Conservation (phyloP, 2,797 vertebrate genomes). For the Siniperca obscura region DNA sequence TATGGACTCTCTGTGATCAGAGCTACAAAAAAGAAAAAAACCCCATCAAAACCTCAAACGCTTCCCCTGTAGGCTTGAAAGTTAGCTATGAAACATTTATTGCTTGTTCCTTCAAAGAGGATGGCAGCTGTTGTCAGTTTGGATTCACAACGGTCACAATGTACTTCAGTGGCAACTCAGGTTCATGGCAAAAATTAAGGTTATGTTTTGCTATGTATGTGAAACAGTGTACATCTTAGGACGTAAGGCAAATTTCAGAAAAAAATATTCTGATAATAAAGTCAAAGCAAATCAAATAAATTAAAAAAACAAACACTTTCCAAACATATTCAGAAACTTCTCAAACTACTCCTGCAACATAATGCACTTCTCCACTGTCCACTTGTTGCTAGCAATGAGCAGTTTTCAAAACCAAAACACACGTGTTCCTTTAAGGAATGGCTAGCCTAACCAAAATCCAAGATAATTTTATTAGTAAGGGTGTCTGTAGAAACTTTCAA, state of each 20-base stretch:
- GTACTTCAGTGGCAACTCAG: neutral
- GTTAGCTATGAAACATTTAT: neutral
- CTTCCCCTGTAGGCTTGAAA: neutral
- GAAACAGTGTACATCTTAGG: no score
- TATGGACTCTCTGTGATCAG: neutral
- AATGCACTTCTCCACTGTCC: neutral
- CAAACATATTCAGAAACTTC: neutral
- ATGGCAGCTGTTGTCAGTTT: constrained; percentile 9
- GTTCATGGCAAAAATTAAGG: neutral
- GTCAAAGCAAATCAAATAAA: neutral
- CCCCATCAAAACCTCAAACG: neutral
- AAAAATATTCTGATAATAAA: no score
- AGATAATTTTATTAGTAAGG: neutral
- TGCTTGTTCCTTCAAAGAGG: neutral
- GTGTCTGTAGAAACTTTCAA: neutral
- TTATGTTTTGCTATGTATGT: no score
- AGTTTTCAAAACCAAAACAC: neutral
- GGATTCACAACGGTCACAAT: constrained; percentile 9
- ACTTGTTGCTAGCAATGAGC: neutral
- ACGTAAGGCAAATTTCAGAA: no score
- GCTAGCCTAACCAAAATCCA: neutral
- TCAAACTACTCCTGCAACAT: neutral
- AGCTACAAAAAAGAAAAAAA: neutral
- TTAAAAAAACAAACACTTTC: no score
- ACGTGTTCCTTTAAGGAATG: neutral